Base-by-base conservation (phyloP, 2,113 vertebrate species). In the Oncorhynchus masou region DNA sequence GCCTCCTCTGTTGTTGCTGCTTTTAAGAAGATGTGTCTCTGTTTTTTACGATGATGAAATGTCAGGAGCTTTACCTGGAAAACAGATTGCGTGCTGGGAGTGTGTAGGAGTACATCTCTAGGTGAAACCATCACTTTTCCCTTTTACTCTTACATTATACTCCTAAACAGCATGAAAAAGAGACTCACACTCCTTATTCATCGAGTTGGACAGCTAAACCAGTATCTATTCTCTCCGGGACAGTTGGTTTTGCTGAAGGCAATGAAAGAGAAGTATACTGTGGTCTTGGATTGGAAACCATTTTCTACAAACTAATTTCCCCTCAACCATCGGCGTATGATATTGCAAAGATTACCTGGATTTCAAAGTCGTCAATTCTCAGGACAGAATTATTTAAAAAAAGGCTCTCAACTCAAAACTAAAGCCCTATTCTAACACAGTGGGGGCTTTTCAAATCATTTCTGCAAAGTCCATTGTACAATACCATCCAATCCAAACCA, bases 351-450 rank as follows among this genome's bases (percentile, higher is more conserved):
- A 74, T 70, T 78, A 48, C 12, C 13, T 39, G 11, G 75, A 69
- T 68, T 68, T 84, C 82, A 71, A 85, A 87, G 79, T 78, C 75
- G 85, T 84, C 87, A 84, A 88, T 90, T 86, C 85, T 74, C 79
- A 77, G 76, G 54, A 29, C 78, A 76, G 70, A 83, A 88, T 87
- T 82, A 89, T 85, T 89, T 81, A 78, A 83, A 67, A 39, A 39
- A 34, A 24, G 71, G 49, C 77, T 70, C 49, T 72, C 24, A 74
- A 68, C 84, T 85, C 39, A 81, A 88, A 79, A 81, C 77, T 2
- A 34, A 74, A 84, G 84, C 87, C 85, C 86, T 83, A 87, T 86
- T 85, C 77, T 79, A 89, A 85, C 87, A 88, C 86, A 75, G 76
- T 82, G 48, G 79, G 84, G 82, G 81, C n/a, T 83, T 88, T 91